Evolutionary conservation across 2,888 invertebrate species (phyloP).

Genomic region (Pollenia labialis): DNA sequence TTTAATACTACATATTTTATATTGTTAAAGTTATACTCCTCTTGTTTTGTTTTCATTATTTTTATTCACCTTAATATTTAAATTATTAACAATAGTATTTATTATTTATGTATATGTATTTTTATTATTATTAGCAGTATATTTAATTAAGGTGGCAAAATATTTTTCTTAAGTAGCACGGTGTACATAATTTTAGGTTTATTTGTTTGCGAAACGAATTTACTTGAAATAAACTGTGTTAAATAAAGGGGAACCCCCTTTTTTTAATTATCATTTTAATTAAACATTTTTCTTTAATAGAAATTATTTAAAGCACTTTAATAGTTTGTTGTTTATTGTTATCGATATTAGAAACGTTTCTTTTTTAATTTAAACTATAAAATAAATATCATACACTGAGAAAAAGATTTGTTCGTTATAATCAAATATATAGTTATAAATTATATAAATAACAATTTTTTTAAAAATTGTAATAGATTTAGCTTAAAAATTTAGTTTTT

Average conservation of each 20-base stretch:
- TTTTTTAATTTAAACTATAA: neutral
- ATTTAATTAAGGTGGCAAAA: slow-evolving; percentile 64
- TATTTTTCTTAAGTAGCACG: slow-evolving; percentile 65
- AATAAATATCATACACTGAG: too few relatives aligned
- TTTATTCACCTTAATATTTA: slow-evolving; percentile 46
- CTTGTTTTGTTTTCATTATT: slow-evolving; percentile 19
- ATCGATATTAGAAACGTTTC: neutral
- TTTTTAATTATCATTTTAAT: neutral
- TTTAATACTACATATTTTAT: neutral
- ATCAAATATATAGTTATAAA: too few relatives aligned
- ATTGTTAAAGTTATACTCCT: slow-evolving; percentile 28
- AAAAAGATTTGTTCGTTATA: too few relatives aligned
- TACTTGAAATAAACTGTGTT: slow-evolving; percentile 8
- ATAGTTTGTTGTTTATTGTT: neutral
- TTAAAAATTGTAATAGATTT: too few relatives aligned
- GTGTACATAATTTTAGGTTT: slow-evolving; percentile 50
- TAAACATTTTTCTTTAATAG: slow-evolving; percentile 10
- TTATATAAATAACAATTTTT: too few relatives aligned
- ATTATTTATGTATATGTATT: slow-evolving; percentile 27
- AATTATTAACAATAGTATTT: slow-evolving; percentile 59
- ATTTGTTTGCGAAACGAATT: slow-evolving; percentile 52
- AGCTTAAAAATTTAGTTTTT: too few relatives aligned
- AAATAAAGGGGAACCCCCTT: slow-evolving; percentile 13
- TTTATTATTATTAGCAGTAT: slow-evolving; percentile 61
- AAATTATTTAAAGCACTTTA: slow-evolving; percentile 54